Base-by-base conservation (phyloP, 2,113 vertebrate species). In the Brachypodius melanocephalos region DNA sequence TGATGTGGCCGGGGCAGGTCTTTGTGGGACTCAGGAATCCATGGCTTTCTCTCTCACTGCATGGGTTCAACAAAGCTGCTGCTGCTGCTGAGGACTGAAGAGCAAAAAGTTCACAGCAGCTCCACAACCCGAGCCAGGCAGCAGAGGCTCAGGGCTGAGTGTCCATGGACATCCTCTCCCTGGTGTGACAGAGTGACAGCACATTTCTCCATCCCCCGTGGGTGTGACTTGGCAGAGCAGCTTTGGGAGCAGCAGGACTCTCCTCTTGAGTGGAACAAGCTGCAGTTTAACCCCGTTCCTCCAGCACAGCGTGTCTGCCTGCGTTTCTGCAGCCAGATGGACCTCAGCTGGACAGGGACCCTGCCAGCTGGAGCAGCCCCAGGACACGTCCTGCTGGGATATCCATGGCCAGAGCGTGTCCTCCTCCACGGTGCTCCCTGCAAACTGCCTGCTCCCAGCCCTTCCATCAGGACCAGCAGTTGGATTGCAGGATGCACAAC, bases 151-250 rank as follows among this genome's bases (percentile, higher is more conserved):
- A 13, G 82, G 59, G 55, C 69, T 14, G 32, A 19, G 42, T 3
- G 15, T 29, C 77, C 38, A 2, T 9, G 26, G 40, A 21, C 72
- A 17, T 20, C 38, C 34, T 29, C n/a, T 34, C 59, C 85, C 34
- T 0, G 0, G 16, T 2, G 2, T 2, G n/a, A 9, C 12, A 1
- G 63, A 12, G 7, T 7, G 28, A 18, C 6, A 12, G 51, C 46
- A 6, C 2, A 0, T 46, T 68, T 15, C 90, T 77, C 42, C 58
- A 3, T 8, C 76, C 2, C 2, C 1, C 3, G 0, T 4, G 10
- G 58, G 6, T 21, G 73, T 36, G 31, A 0, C 40, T 11, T 9
- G 58, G 52, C 67, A 43, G 24, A 73, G 80, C 80, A 29, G 32
- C 81, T 63, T 10, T 49, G 66, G 3, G 46, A n/a, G 74, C 2